Conservation (phyloP, 2,888 invertebrate genomes). For the Chrysomela aeneicollis region DNA sequence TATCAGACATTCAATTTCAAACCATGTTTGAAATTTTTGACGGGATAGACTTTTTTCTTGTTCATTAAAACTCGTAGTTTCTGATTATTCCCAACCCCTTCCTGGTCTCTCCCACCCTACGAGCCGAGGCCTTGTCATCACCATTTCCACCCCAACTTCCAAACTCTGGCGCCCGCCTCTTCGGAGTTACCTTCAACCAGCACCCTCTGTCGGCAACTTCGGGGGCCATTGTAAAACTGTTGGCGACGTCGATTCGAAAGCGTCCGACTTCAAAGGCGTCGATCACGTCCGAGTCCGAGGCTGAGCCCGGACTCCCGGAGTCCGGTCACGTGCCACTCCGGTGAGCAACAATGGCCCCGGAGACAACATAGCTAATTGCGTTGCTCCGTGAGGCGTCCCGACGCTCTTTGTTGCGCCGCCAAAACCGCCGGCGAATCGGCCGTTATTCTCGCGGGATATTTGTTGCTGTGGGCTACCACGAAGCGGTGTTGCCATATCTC, state of each 20-base stretch:
- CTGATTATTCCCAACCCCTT: no score
- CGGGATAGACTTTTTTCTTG: no score
- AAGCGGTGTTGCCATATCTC: not conserved
- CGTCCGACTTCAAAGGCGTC: conserved; percentile 57
- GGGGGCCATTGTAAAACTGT: conserved; percentile 53
- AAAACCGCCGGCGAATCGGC: conserved; percentile 45
- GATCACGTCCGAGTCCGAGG: conserved; percentile 47
- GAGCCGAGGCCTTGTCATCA: no score
- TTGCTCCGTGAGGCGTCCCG: conserved; percentile 52
- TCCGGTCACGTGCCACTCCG: conserved; percentile 57
- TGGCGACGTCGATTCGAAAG: conserved; percentile 59
- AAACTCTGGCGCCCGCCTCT: conserved; percentile 30
- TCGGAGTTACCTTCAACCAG: conserved; percentile 9
- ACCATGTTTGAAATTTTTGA: no score
- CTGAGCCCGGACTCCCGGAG: conserved; percentile 29
- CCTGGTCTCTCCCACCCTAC: no score
- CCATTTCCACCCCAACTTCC: conserved; percentile 20
- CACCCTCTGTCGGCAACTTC: conserved; percentile 44
- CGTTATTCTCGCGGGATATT: conserved; percentile 46
- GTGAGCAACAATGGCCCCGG: conserved; percentile 60
- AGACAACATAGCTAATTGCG: conserved; percentile 61
- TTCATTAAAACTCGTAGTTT: no score
- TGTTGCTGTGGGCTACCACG: no score
- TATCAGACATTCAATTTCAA: no score
- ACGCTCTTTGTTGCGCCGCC: conserved; percentile 47